A percentile compares a stretch with the other conserved stretches of the same genome.
These are phyloP conservation scores for Drosophila fungiperda DNA, from an alignment of 2,888 invertebrate species.

Conservation along the genomic window DNA sequence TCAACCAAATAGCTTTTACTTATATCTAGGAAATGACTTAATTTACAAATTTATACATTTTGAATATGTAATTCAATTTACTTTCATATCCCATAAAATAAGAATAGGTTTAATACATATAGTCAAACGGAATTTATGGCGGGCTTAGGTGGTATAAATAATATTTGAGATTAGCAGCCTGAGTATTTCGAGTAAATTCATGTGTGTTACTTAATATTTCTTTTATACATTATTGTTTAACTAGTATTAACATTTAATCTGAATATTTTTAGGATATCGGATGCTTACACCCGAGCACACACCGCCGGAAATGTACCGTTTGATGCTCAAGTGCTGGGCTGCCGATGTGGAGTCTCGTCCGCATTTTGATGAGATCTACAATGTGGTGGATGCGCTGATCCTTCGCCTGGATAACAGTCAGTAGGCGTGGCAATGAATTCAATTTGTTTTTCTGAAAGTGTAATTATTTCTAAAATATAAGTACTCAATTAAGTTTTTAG, in stretches of 20 bases:
- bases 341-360: slow-evolving; percentile 96
- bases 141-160: background rate
- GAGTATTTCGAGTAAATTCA: background rate
- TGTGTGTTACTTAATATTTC: background rate
- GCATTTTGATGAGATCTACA: slow-evolving; percentile 95
- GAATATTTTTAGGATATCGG: slow-evolving; percentile 89
- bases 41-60: background rate
- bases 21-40: too few relatives aligned
- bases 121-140: too few relatives aligned
- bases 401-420: slow-evolving; percentile 83
- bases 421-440: slow-evolving; percentile 38
- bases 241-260: background rate
- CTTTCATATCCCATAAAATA: background rate
- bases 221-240: background rate
- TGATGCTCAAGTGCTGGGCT: slow-evolving; percentile 97
- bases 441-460: slow-evolving; percentile 19
- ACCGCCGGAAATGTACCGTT: slow-evolving; percentile 94
- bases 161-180: background rate
- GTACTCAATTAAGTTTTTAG: slow-evolving; percentile 58
- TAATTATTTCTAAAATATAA: slow-evolving; percentile 34
- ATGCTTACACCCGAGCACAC: slow-evolving; percentile 97
- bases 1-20: too few relatives aligned
- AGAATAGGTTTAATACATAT: background rate
- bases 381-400: slow-evolving; percentile 89
- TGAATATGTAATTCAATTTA: background rate